Percentiles rank a stretch among this genome's conserved stretches.
Evolutionary conservation across 2,113 vertebrate genomes (phyloP).

Genomic region (Cnemophilus loriae): DNA sequence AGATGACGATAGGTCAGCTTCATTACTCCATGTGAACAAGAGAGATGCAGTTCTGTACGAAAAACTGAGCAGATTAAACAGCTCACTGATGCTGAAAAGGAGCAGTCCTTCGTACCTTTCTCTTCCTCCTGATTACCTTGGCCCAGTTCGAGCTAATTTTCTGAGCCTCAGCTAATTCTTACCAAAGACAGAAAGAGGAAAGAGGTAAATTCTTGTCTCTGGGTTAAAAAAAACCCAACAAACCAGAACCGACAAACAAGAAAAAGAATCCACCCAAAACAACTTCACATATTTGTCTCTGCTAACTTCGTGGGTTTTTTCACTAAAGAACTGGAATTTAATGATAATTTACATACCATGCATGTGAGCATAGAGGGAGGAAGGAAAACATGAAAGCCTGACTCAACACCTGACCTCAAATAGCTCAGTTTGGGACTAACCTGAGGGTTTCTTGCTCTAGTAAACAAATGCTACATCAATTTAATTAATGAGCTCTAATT

Average conservation of each 20-base stretch:
- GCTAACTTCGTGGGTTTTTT: not conserved
- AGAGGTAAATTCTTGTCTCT: not conserved
- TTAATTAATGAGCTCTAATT: not conserved
- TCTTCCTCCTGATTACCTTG: not conserved
- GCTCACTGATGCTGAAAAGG: not conserved
- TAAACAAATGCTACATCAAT: not conserved
- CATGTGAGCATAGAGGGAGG: accelerated
- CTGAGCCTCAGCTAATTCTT: not conserved
- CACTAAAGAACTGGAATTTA: not conserved
- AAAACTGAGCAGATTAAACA: not conserved
- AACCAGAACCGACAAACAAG: accelerated
- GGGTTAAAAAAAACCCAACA: not conserved
- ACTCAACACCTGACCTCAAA: not conserved
- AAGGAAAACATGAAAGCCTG: not conserved
- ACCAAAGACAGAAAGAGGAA: not conserved
- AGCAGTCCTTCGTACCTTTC: not conserved
- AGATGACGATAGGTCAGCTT: not conserved
- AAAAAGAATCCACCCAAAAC: not conserved
- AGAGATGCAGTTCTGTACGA: not conserved
- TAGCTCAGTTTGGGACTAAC: not conserved
- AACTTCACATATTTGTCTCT: not conserved
- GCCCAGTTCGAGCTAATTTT: not conserved
- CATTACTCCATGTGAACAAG: not conserved
- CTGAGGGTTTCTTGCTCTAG: not conserved
- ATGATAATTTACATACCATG: not conserved